These are phyloP conservation scores for Oscheius sp. DNA, from an alignment of 2,888 invertebrate species.

Conservation along the genomic window DNA sequence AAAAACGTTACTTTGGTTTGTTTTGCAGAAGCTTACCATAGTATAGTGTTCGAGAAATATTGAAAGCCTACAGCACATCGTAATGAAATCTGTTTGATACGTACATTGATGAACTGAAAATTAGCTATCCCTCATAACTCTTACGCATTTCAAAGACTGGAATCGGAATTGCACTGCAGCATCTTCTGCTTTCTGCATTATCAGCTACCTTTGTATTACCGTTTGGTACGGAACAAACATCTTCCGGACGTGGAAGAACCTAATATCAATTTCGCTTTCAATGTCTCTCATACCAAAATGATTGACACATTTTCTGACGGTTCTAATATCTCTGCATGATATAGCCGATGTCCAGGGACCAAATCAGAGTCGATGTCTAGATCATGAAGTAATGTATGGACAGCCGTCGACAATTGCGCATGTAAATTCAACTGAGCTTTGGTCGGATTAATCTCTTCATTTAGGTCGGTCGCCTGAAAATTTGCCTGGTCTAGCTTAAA, in stretches of 20 bases:
- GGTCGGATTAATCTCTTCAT: slow-evolving; percentile 51
- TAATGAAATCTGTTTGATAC: slow-evolving; percentile 88
- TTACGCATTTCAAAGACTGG: slow-evolving; percentile 79
- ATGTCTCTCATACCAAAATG: slow-evolving; percentile 79
- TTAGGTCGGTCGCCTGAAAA: slow-evolving; percentile 48
- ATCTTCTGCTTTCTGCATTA: slow-evolving; percentile 80
- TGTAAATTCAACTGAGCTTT: slow-evolving; percentile 72
- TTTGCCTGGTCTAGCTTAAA: slow-evolving; percentile 26
- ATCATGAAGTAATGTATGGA: slow-evolving; percentile 56
- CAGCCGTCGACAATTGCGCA: slow-evolving; percentile 49
- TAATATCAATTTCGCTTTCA: slow-evolving; percentile 25
- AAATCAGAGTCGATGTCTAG: slow-evolving; percentile 60
- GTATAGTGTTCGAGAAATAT: slow-evolving; percentile 86
- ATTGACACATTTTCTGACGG: slow-evolving; percentile 89
- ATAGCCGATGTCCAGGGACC: slow-evolving; percentile 85
- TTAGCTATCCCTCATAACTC: not conserved
- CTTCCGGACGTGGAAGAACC: slow-evolving; percentile 63
- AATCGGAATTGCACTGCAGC: slow-evolving; percentile 87
- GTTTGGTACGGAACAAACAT: slow-evolving; percentile 83
- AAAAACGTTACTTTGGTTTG: slow-evolving; percentile 7
- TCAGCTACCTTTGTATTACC: slow-evolving; percentile 74
- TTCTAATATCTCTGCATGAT: slow-evolving; percentile 92
- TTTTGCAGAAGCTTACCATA: slow-evolving; percentile 42
- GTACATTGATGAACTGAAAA: slow-evolving; percentile 94
- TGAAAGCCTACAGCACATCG: slow-evolving; percentile 89